phyloP scores from a whole-genome alignment of 2,113 vertebrate species.

The Cyanoramphus novaezelandiae region DNA sequence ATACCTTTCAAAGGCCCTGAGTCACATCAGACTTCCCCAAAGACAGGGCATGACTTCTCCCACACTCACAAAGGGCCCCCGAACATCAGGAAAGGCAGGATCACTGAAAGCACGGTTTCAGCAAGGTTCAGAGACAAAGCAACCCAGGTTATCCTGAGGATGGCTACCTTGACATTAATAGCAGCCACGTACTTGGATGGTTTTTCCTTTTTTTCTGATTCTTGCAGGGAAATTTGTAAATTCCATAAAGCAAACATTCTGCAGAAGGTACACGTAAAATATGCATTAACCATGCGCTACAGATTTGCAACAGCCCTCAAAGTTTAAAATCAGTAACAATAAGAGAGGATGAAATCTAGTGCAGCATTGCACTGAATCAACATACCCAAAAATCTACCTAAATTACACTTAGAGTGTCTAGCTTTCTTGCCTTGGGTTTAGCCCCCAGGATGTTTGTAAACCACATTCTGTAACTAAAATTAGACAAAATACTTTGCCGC shows the following conservation, averaged over 20 bases:
- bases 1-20: neutral
- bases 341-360: neutral
- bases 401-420: rapidly evolving
- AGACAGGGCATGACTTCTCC: neutral
- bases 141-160: neutral
- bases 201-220: neutral
- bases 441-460: neutral
- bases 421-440: neutral
- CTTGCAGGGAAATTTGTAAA: neutral
- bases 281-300: neutral
- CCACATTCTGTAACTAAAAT: neutral
- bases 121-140: neutral
- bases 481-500: neutral
- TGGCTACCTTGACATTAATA: neutral
- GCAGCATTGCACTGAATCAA: neutral
- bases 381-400: neutral
- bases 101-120: neutral
- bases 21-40: neutral
- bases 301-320: neutral
- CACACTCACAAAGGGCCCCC: neutral
- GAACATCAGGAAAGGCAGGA: neutral
- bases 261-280: neutral
- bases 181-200: neutral
- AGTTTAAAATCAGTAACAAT: rapidly evolving
- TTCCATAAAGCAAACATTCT: neutral